Base-by-base conservation (phyloP, 2,888 invertebrate species). In the Andricus quercusramuli region DNA sequence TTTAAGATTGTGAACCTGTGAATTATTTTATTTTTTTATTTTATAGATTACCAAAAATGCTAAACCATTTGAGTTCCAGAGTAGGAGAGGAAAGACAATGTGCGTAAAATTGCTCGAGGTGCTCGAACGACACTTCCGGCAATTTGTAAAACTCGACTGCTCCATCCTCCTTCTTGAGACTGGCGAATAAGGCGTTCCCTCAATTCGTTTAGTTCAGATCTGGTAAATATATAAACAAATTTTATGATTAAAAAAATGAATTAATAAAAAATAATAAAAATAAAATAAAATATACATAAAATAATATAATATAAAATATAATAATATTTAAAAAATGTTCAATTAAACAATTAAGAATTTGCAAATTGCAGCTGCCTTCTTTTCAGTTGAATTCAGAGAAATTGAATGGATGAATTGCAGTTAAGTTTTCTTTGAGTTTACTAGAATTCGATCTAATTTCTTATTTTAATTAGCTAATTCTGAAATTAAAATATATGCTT, bases 91-190 rank as follows among this genome's bases (percentile, higher is more conserved):
- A 91, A 89, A 1, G 89, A 87, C 77, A 91, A 83, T 22, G 91
- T 91, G 32, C 92, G 89, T 5, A 92, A 85, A 83, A 92, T 90
- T 4, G 88, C 88, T 64, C 90, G 83, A 8, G 92, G 92, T 8
- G 89, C 90, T 32, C 91, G 88, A 6, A 89, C 90, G 17, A 92
- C 87, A 66, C 87, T 91, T 56, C 90, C 92, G 74, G 91, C 92
- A 56, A 92, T 86, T 85, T 92, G 91, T 44, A 92, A 82, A 80
- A 92, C 87, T 83, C 89, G 86, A 66, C 85, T 89, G 67, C 91
- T 90, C 92, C 92, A 92, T 29, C 90, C 86, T 66, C 80, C 83
- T 79, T 90, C 89, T 67, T 89, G 87, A 9, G 91, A 89, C 79
- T 90, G 90, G 2, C 88, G 87, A 62, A 88, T 59, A 44, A 90